Base-by-base conservation (phyloP, 2,888 invertebrate genomes). In the Metopia argyrocephala region DNA sequence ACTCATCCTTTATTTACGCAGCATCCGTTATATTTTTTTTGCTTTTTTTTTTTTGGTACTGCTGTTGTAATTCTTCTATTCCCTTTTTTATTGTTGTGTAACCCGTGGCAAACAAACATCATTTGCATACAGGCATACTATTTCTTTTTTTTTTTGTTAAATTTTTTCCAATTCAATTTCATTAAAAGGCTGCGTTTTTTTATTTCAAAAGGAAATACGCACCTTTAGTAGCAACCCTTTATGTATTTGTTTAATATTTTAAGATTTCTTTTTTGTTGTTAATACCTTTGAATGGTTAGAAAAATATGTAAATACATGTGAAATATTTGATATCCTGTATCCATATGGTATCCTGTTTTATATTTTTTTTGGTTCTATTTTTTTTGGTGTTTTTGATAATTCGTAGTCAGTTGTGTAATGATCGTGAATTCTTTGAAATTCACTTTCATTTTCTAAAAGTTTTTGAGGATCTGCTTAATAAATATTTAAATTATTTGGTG, bases 111-210 rank as follows among this genome's bases (percentile, higher is more conserved):
- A 12, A 73, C 56, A 27, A 50, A 78, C 56, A 62, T 81, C 78
- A 81, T 81, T 81, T 81, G 81, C 81, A 81, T 81, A 81, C 74
- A 78, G 66, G 81, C 81, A 81, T 81, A 73, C 78, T 78, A 78
- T 79, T 61, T 23, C 20, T 62, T 46, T 54, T 56, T 57, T 57
- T 21, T 5, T 59, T 54, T 57, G 6, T 65, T 21, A 21, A 31
- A 21, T 46, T 50, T 70, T 68, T 54, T 50, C 65, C 52, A n/a
- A n/a, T 54, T 9, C 61, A 70, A 70, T 70, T 70, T 61, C 50
- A 23, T 61, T 52, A 61, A 69, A 50, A 61, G 52, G 59, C 59
- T 50, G 9, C 38, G 1, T 38, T 38, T 38, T 38, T 38, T 38
- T 38, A 38, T 38, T 38, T 38, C 38, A 38, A 48, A 48, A 18